Evolutionary conservation across 2,113 vertebrate genomes (phyloP), one percentile per base, ranked within the genome.

Genomic region (Mungos mungo): DNA sequence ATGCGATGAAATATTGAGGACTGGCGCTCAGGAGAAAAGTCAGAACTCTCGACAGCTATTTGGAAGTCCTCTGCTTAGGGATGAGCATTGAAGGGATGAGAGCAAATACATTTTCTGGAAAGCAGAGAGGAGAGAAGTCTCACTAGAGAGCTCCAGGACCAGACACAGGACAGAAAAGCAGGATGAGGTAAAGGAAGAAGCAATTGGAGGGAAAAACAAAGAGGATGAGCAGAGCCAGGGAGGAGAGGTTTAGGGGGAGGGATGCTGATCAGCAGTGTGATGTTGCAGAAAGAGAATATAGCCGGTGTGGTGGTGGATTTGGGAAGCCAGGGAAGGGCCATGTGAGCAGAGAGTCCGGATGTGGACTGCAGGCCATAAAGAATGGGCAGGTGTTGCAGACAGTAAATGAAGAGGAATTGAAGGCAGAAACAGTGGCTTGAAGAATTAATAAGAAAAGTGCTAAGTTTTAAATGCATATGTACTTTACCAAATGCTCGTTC

Each of bases 61-160:
- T 85, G 66, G 25, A 80, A 50, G 66, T 82, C n/a, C 33, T 80
- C 60, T 88, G 65, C 54, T 57, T 95, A 71, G 19, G 69, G 41
- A 52, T 57, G 29, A 31, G 38, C 29, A 76, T 83, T 54, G n/a
- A 93, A 93, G 52, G 15, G 19, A 68, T 31, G n/a, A 83, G 5
- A 88, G 35, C 71, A 80, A 76, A 54, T 54, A 13, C 1, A 54
- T 50, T 96, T 92, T 95, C 68, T 68, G 57, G 65, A 93, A 96
- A 38, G 72, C 27, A 95, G 35, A 83, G 33, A 27, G 5, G 27
- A 15, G 60, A 84, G 16, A 93, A 15, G 18, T 2, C 33, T 47
- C 25, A 71, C 19, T 10, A 89, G 74, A 54, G 47, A 84, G 84
- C 18, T 74, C 13, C 0, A 12, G 35, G 9, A 6, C 23, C 45